Evolutionary conservation across 2,113 vertebrate genomes (phyloP).

Genomic region (Stigmatopora argus): DNA sequence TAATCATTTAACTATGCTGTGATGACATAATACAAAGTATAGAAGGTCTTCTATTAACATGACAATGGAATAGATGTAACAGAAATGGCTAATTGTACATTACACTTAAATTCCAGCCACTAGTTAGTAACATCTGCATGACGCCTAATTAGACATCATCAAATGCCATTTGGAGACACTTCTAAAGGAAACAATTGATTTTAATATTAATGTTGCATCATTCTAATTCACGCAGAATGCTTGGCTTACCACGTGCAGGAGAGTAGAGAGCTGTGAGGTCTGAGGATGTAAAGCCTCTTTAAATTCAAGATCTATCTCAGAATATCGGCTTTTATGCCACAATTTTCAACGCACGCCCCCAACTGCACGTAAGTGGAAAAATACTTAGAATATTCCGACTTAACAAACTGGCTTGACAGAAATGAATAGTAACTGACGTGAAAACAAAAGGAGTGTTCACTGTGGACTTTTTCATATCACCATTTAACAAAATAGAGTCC

Average conservation of each 20-base stretch:
- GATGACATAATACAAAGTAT: no score
- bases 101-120: background rate
- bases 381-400: conserved; percentile 4
- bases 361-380: background rate
- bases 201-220: background rate
- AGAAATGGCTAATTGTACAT: background rate
- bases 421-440: background rate
- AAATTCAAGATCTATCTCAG: background rate
- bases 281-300: background rate
- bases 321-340: background rate
- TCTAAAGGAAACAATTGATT: background rate
- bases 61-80: background rate
- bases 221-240: background rate
- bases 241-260: background rate
- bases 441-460: background rate
- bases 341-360: background rate
- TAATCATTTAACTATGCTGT: background rate
- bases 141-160: background rate
- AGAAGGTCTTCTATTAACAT: background rate
- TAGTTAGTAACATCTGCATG: background rate
- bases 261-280: background rate
- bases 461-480: background rate
- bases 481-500: background rate
- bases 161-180: background rate
- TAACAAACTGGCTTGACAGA: conserved; percentile 1